Evolutionary conservation across 2,797 vertebrate genomes (phyloP).

Genomic region (Erethizon dorsatum): DNA sequence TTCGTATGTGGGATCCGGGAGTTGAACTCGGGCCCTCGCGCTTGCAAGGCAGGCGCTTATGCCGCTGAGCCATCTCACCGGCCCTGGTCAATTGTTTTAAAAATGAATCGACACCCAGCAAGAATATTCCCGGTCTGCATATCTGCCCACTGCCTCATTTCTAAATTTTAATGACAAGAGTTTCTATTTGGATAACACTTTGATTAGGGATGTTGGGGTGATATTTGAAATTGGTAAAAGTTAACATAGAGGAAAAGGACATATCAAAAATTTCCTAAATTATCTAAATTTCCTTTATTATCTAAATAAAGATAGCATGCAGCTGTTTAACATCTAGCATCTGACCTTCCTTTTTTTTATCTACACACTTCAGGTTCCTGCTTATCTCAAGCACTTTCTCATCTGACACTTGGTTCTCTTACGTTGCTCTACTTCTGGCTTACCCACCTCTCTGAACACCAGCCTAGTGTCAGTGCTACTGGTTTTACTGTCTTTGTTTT

Average conservation of each 20-base stretch:
- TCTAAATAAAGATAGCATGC: not conserved
- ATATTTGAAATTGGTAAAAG: not conserved
- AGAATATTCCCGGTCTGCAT: not conserved
- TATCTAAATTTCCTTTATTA: not conserved
- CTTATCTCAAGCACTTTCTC: not conserved
- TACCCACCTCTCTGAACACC: not conserved
- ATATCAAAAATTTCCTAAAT: not conserved
- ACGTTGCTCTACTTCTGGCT: not conserved
- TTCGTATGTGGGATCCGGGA: too few species aligned
- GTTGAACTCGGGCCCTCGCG: too few species aligned
- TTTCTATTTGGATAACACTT: slow-evolving; percentile 3
- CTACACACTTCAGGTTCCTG: not conserved
- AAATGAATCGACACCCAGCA: not conserved
- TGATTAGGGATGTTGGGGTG: not conserved
- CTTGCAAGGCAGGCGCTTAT: too few species aligned
- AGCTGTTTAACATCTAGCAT: not conserved
- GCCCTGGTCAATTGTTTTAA: not conserved
- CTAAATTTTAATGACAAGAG: not conserved
- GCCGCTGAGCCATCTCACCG: too few species aligned
- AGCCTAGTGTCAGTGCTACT: not conserved
- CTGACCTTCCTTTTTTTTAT: not conserved
- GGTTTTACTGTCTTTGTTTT: not conserved
- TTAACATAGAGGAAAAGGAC: slow-evolving; percentile 20
- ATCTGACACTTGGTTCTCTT: not conserved
- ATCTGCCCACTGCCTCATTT: not conserved